Evolutionary conservation across 2,113 vertebrate species (phyloP), one percentile per base, ranked within the genome.

Genomic region (Siniperca chuatsi): DNA sequence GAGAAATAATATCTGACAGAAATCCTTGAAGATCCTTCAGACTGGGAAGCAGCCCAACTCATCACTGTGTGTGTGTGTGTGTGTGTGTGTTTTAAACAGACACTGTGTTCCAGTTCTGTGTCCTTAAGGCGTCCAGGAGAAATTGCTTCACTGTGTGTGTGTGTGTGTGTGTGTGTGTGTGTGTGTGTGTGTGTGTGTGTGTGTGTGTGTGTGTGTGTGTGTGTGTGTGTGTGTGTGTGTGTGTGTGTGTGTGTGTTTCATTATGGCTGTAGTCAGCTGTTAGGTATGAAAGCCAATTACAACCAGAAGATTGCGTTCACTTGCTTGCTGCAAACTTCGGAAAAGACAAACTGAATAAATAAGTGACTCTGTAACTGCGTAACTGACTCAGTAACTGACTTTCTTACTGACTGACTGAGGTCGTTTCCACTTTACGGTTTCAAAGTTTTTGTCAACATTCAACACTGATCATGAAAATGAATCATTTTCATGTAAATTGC

Each of bases 61-160:
- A 74, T 83, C 72, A 46, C 35, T 69, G 10, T 77, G 82, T 60
- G 44, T 74, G 69, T 79, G 78, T 72, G 79, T 67, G 72, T 81
- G 71, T 75, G 72, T 77, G 82, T 74, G 64, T 69, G 57, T 84
- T 60, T 78, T 60, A 21, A 58, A 84, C 40, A 67, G 54, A 68
- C 76, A 35, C 68, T 61, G 44, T 57, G 62, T 85, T 75, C 81
- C 83, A 40, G 81, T 75, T 67, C 82, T 67, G 82, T 93, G 88
- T 93, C 91, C 89, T 93, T 87, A 91, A 93, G 92, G 90, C 92
- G 87, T 88, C 81, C 80, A 57, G 57, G 83, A 89, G 85, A 94
- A 94, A 94, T 94, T 93, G 90, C 92, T 93, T 94, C 91, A 92
- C 84, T 81, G 46, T 35, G 68, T 33, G 68, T 72, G 33, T 71